A percentile compares a stretch with the other conserved stretches of the same genome.
Conservation (phyloP, 2,113 vertebrate species). For the Chinchilla lanigera region DNA sequence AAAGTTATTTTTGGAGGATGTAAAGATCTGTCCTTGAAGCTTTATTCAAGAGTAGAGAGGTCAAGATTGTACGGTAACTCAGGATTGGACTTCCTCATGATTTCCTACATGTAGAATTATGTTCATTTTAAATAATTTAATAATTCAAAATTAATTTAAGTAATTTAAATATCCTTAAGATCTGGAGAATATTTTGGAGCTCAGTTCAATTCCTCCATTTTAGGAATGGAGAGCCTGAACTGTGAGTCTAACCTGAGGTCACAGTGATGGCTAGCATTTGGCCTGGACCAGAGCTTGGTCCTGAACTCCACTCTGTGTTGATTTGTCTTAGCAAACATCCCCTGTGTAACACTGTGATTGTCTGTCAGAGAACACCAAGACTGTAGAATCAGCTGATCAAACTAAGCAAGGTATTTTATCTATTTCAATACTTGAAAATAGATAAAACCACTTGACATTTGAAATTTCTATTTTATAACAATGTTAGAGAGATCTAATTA, state of each 20-base stretch:
- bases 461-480: slow-evolving; percentile 8
- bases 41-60: background rate
- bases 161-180: background rate
- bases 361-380: background rate
- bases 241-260: background rate
- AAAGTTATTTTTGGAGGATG: background rate
- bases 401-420: background rate
- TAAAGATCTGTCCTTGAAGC: background rate
- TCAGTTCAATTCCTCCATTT: background rate
- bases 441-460: slow-evolving; percentile 14
- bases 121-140: slow-evolving; percentile 3
- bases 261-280: background rate
- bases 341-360: background rate
- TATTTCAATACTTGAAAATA: background rate
- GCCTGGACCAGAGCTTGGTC: background rate
- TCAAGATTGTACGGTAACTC: background rate
- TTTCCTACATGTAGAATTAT: background rate
- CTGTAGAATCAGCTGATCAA: background rate
- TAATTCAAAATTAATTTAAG: too few relatives aligned
- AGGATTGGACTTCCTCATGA: background rate
- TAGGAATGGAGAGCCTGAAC: background rate
- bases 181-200: background rate
- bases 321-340: background rate
- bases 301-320: background rate
- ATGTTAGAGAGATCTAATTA: slow-evolving; percentile 31